Percentiles rank a stretch among this genome's conserved stretches.
These are phyloP conservation scores for Cichladusa arquata DNA, from an alignment of 2,113 vertebrate genomes.

Conservation along the genomic window DNA sequence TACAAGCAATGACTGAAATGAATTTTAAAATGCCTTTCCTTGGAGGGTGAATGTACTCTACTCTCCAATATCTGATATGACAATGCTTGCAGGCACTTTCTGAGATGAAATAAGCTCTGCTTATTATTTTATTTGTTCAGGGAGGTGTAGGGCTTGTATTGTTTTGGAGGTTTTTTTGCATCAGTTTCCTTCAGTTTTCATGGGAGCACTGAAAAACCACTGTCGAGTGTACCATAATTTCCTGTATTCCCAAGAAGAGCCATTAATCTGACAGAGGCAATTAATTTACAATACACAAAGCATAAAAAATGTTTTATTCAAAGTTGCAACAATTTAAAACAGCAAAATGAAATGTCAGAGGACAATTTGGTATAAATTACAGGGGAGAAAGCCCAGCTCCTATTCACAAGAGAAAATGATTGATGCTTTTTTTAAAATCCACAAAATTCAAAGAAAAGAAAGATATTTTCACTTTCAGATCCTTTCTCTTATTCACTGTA, in stretches of 20 bases:
- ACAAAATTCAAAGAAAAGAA: background rate
- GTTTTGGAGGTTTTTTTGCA: background rate
- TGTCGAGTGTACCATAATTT: background rate
- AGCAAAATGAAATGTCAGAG: slow-evolving; percentile 11
- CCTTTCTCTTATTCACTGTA: background rate
- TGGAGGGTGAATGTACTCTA: slow-evolving; percentile 11
- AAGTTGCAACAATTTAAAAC: slow-evolving; percentile 24
- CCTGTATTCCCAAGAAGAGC: background rate
- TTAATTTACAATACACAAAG: slow-evolving; percentile 41
- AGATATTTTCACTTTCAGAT: background rate
- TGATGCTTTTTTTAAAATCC: background rate
- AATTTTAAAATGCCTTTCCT: slow-evolving; percentile 67
- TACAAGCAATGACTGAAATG: slow-evolving; percentile 63
- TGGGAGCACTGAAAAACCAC: background rate
- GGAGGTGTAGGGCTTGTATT: background rate
- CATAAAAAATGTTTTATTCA: slow-evolving; percentile 48
- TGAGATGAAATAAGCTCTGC: background rate
- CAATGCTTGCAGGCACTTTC: background rate
- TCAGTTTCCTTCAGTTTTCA: background rate
- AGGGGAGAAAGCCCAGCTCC: background rate
- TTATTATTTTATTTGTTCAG: slow-evolving; percentile 6
- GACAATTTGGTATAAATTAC: slow-evolving; percentile 10
- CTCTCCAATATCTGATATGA: slow-evolving; percentile 23
- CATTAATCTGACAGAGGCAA: slow-evolving; percentile 31
- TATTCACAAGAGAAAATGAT: background rate